phyloP scores from a whole-genome alignment of 2,797 vertebrate genomes.

The Cynopterus sphinx region DNA sequence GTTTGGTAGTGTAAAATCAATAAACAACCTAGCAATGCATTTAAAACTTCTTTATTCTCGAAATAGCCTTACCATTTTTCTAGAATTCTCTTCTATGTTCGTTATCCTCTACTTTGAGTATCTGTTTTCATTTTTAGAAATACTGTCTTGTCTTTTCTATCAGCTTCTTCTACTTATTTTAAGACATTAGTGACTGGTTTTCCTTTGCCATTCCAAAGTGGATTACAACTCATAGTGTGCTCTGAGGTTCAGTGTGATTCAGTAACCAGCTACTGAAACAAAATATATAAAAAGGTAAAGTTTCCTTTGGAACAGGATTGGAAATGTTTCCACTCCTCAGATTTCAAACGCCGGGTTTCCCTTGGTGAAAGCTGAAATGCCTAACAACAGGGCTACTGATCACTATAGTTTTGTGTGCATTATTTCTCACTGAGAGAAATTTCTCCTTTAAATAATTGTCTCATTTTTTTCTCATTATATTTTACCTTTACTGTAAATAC shows the following conservation, averaged over 20 bases:
- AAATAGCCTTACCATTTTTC: not conserved
- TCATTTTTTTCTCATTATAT: not conserved
- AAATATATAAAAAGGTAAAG: not conserved
- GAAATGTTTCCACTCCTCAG: not conserved
- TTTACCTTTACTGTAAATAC: not conserved
- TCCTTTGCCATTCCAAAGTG: not conserved
- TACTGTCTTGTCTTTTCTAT: not conserved
- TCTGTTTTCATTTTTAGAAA: not conserved
- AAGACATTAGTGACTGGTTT: not conserved
- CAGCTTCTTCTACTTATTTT: not conserved
- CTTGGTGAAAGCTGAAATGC: not conserved
- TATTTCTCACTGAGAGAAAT: not conserved
- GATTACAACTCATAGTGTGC: not conserved
- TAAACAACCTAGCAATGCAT: not conserved
- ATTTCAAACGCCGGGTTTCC: not conserved
- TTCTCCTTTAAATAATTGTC: not conserved
- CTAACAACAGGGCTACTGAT: not conserved
- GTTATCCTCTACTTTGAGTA: not conserved
- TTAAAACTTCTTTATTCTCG: not conserved
- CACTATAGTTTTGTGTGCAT: not conserved
- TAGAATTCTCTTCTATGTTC: not conserved
- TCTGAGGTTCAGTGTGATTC: not conserved
- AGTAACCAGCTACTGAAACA: not conserved
- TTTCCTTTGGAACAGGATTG: not conserved
- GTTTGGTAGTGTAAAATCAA: not conserved